Evolutionary conservation across 2,797 vertebrate genomes (phyloP).

Genomic region (Notamacropus eugenii): DNA sequence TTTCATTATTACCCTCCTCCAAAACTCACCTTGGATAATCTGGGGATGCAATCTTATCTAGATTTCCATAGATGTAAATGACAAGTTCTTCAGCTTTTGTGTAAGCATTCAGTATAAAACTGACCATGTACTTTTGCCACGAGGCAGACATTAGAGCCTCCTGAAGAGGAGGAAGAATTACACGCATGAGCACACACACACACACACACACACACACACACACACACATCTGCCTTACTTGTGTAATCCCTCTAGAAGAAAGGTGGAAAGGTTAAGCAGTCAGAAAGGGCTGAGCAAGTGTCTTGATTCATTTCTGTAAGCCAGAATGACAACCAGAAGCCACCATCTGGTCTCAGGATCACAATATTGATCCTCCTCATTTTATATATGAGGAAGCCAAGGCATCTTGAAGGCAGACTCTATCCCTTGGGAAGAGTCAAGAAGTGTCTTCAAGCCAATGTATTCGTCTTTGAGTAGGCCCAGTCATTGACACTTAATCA

Average conservation of each 20-base stretch:
- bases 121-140: no score
- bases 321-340: not conserved
- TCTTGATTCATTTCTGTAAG: not conserved
- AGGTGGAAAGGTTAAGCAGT: not conserved
- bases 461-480: not conserved
- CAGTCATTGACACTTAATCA: not conserved
- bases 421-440: not conserved
- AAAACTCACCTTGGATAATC: not conserved
- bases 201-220: no score
- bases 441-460: not conserved
- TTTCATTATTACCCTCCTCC: not conserved
- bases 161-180: not conserved
- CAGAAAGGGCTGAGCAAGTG: not conserved
- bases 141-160: not conserved
- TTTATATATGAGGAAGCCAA: not conserved
- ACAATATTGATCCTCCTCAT: not conserved
- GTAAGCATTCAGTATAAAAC: not conserved
- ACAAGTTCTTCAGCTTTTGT: not conserved
- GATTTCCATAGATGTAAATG: not conserved
- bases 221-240: not conserved
- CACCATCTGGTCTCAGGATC: not conserved
- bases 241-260: not conserved
- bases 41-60: not conserved
- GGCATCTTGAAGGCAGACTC: not conserved
- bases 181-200: no score